A percentile compares a stretch with the other conserved stretches of the same genome.
phyloP scores from a whole-genome alignment of 2,888 invertebrate species.

The Romanomermis culicivorax region DNA sequence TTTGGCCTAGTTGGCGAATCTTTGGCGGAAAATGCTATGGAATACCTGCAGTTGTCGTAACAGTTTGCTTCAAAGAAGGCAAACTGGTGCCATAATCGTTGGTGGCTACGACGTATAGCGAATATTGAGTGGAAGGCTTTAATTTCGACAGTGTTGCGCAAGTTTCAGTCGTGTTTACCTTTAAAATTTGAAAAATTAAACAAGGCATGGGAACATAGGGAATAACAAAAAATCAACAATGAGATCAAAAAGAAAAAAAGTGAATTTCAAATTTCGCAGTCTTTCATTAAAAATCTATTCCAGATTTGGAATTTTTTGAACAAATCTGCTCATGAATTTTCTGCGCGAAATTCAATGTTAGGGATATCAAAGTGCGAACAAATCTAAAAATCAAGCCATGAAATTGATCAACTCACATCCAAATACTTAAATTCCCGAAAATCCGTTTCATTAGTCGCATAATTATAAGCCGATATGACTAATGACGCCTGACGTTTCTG shows the following conservation, averaged over 20 bases:
- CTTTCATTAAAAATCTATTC: too few relatives aligned
- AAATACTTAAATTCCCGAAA: conserved; percentile 17
- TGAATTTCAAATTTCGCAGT: too few relatives aligned
- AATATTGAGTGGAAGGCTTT: conserved; percentile 48
- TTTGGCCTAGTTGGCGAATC: too few relatives aligned
- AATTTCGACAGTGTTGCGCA: conserved; percentile 39
- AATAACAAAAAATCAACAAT: too few relatives aligned
- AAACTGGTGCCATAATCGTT: conserved; percentile 57
- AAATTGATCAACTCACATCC: too few relatives aligned
- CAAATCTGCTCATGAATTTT: too few relatives aligned
- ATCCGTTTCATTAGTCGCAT: conserved; percentile 16
- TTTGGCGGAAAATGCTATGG: too few relatives aligned
- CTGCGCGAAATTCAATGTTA: too few relatives aligned
- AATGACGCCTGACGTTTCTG: conserved; percentile 13
- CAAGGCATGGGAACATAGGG: neutral
- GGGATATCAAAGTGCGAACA: too few relatives aligned
- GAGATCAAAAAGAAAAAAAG: neutral
- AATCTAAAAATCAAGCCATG: too few relatives aligned
- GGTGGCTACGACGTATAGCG: conserved; percentile 53
- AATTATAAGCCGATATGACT: conserved; percentile 18
- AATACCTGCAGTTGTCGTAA: conserved; percentile 40
- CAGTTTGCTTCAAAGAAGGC: conserved; percentile 54
- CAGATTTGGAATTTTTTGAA: too few relatives aligned
- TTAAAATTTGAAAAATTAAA: too few relatives aligned
- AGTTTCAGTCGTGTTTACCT: conserved; percentile 47